These are phyloP conservation scores for Arctocebus calabarensis DNA, from an alignment of 2,797 vertebrate species.

Conservation along the genomic window DNA sequence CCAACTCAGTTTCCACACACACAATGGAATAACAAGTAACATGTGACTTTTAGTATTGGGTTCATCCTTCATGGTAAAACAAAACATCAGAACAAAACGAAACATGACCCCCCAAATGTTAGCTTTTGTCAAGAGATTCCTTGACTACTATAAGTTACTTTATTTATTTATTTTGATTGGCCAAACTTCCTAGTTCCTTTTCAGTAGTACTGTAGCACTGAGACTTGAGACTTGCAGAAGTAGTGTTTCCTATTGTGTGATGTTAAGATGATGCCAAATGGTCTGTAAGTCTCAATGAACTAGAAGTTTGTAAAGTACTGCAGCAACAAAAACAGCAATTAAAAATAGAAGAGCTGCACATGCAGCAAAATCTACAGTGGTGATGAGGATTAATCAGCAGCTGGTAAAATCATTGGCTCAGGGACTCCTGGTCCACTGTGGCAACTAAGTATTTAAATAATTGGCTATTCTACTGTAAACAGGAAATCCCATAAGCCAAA, in stretches of 20 bases:
- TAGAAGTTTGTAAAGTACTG: constrained; percentile 85
- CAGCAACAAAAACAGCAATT: constrained; percentile 85
- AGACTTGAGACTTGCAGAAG: constrained; percentile 84
- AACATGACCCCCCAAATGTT: constrained; percentile 30
- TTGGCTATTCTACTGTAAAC: constrained; percentile 89
- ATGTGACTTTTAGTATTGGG: constrained; percentile 75
- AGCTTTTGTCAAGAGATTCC: constrained; percentile 78
- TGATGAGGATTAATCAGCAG: constrained; percentile 87
- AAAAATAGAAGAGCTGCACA: constrained; percentile 83
- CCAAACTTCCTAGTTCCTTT: constrained; percentile 84
- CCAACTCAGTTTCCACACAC: constrained; percentile 38
- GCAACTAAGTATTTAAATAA: constrained; percentile 89
- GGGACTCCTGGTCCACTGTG: constrained; percentile 87
- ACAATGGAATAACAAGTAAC: constrained; percentile 68
- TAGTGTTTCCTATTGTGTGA: constrained; percentile 82
- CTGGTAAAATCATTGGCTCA: constrained; percentile 87
- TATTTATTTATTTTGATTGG: constrained; percentile 62
- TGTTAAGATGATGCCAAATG: constrained; percentile 80
- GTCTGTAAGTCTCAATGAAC: constrained; percentile 85
- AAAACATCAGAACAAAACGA: constrained; percentile 67
- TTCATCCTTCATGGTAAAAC: constrained; percentile 81
- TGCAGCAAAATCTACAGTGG: constrained; percentile 88
- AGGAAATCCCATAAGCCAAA: constrained; percentile 88
- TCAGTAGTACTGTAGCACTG: constrained; percentile 89
- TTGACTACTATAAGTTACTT: constrained; percentile 77